Percentiles rank a stretch among this genome's conserved stretches.
Conservation (phyloP, 2,797 vertebrate genomes). For the Sebastes reedi region DNA sequence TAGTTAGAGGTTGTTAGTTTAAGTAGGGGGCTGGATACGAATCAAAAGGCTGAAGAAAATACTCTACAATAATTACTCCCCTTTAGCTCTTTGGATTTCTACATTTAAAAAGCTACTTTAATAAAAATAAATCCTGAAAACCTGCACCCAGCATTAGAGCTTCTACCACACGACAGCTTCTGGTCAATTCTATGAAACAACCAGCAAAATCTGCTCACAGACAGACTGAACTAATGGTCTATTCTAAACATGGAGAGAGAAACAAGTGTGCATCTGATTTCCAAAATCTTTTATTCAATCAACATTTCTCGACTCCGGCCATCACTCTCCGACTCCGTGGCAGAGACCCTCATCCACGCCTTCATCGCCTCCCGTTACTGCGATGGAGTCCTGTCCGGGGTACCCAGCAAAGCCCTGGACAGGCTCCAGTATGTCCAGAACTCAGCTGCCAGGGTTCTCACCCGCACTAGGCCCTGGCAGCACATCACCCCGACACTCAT, state of each 20-base stretch:
- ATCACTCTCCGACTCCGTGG: too few species aligned
- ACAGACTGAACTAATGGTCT: neutral
- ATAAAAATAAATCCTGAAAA: neutral
- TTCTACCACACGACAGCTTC: neutral
- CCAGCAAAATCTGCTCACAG: neutral
- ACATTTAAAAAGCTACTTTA: neutral
- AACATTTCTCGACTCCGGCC: too few species aligned
- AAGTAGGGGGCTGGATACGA: too few species aligned
- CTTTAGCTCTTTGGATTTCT: neutral
- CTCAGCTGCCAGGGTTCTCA: too few species aligned
- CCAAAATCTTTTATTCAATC: too few species aligned
- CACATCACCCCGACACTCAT: too few species aligned
- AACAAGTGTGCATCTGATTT: neutral
- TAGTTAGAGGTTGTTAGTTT: neutral
- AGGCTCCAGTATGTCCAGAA: too few species aligned
- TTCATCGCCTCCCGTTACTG: too few species aligned
- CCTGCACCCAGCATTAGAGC: neutral
- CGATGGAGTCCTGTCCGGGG: too few species aligned
- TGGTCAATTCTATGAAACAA: neutral
- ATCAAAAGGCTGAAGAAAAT: neutral
- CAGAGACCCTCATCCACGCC: too few species aligned
- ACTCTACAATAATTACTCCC: neutral
- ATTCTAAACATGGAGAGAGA: neutral
- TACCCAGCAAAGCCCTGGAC: too few species aligned
- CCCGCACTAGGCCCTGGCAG: too few species aligned